phyloP scores from a whole-genome alignment of 1,140 invertebrate species.

The Macrosteles quadrilineatus region DNA sequence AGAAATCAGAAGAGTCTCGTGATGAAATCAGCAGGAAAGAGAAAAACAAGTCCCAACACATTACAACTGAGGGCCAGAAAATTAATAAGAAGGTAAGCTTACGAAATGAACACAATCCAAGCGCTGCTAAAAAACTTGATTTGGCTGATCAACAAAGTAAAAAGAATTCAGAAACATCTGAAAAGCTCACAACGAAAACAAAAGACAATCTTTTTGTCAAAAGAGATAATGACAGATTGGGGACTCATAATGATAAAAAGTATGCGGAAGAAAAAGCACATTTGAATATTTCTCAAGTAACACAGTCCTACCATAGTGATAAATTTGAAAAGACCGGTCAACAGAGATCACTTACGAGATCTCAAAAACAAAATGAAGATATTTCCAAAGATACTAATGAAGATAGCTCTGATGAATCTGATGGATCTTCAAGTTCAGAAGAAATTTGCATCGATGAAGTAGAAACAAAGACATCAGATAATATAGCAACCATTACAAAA shows the following conservation, averaged over 20 bases:
- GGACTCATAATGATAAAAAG: too few relatives aligned
- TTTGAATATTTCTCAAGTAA: too few relatives aligned
- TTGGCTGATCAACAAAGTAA: too few relatives aligned
- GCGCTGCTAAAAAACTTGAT: neutral
- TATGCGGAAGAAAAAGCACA: too few relatives aligned
- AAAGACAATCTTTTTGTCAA: neutral
- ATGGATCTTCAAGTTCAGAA: neutral
- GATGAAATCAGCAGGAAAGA: conserved; percentile 33
- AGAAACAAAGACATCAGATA: neutral
- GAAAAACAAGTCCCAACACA: conserved; percentile 49
- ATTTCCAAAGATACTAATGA: neutral
- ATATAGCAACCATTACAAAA: too few relatives aligned
- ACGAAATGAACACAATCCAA: conserved; percentile 10
- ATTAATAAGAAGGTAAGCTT: conserved; percentile 60
- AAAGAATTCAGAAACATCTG: neutral
- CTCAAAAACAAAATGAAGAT: neutral
- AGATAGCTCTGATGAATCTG: conserved; percentile 1
- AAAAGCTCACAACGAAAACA: conserved; percentile 41
- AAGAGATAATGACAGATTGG: too few relatives aligned
- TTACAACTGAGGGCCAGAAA: conserved; percentile 68
- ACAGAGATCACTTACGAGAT: too few relatives aligned
- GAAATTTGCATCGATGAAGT: neutral
- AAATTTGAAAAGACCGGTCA: too few relatives aligned
- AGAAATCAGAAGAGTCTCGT: neutral
- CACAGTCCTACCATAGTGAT: too few relatives aligned